A percentile compares a stretch with the other conserved stretches of the same genome.
Evolutionary conservation across 2,888 invertebrate species (phyloP).

Genomic region (Auanema sp.): DNA sequence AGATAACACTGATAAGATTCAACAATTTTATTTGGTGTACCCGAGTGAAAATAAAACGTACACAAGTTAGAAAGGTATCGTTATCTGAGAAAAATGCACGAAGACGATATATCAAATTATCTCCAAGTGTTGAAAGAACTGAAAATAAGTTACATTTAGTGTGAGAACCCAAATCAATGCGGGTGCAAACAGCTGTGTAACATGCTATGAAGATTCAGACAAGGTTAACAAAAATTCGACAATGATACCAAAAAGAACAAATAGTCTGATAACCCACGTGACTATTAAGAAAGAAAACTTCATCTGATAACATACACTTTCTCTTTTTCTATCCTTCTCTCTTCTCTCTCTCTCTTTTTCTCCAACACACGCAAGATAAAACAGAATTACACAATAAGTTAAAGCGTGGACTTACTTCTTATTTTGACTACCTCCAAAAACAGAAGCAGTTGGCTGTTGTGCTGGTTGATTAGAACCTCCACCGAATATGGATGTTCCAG

Average conservation of each 20-base stretch:
- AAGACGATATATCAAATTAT: background rate
- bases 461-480: background rate
- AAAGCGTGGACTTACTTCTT: no score
- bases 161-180: background rate
- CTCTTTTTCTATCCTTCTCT: no score
- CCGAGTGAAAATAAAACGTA: background rate
- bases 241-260: slow-evolving; percentile 1
- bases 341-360: no score
- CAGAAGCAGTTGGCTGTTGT: background rate
- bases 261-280: slow-evolving; percentile 7
- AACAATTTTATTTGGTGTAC: background rate
- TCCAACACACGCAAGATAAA: no score
- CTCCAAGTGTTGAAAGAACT: slow-evolving; percentile 5
- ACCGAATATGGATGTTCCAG: background rate
- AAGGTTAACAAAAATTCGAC: background rate
- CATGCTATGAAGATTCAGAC: background rate
- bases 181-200: background rate
- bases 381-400: no score
- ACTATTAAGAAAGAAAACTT: no score
- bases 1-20: no score
- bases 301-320: no score
- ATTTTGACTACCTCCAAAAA: background rate
- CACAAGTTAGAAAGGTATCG: background rate
- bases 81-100: background rate
- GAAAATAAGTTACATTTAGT: background rate